phyloP scores from a whole-genome alignment of 2,888 invertebrate species.

The Lepetodrilus schrolli region DNA sequence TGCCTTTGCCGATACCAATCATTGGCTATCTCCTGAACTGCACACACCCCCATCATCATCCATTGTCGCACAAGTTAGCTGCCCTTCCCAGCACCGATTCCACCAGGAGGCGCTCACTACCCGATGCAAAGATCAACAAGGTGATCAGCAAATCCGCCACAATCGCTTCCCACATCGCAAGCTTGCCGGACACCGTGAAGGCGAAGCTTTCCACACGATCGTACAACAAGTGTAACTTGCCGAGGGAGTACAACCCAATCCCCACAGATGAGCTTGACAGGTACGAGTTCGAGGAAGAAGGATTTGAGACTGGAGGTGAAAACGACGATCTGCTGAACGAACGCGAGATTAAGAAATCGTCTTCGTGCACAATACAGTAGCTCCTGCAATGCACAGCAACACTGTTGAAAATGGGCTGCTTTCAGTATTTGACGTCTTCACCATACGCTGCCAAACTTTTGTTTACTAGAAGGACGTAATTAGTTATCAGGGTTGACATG shows the following conservation, averaged over 20 bases:
- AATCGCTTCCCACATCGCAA: constrained; percentile 44
- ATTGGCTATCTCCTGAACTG: constrained; percentile 61
- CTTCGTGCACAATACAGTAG: constrained; percentile 43
- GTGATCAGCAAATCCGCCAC: constrained; percentile 35
- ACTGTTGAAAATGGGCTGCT: neutral
- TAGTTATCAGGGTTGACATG: too few relatives aligned
- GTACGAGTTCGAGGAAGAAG: constrained; percentile 42
- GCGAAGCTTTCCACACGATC: constrained; percentile 39
- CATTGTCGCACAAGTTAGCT: constrained; percentile 30
- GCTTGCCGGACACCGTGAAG: constrained; percentile 41
- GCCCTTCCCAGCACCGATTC: constrained; percentile 30
- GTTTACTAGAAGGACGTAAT: too few relatives aligned
- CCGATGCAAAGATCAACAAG: constrained; percentile 46
- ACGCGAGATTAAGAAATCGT: constrained; percentile 45
- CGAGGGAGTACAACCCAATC: constrained; percentile 42
- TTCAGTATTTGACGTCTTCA: neutral
- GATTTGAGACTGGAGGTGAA: constrained; percentile 37
- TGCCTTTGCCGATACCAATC: constrained; percentile 60
- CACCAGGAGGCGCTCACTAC: constrained; percentile 39
- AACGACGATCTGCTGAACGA: constrained; percentile 44
- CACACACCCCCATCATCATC: constrained; percentile 44
- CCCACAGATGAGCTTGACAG: constrained; percentile 43
- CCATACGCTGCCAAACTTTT: too few relatives aligned
- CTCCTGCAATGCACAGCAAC: too few relatives aligned
- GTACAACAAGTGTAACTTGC: constrained; percentile 33